These are phyloP conservation scores for Ferrisia virgata DNA, from an alignment of 2,888 invertebrate genomes.

Conservation along the genomic window DNA sequence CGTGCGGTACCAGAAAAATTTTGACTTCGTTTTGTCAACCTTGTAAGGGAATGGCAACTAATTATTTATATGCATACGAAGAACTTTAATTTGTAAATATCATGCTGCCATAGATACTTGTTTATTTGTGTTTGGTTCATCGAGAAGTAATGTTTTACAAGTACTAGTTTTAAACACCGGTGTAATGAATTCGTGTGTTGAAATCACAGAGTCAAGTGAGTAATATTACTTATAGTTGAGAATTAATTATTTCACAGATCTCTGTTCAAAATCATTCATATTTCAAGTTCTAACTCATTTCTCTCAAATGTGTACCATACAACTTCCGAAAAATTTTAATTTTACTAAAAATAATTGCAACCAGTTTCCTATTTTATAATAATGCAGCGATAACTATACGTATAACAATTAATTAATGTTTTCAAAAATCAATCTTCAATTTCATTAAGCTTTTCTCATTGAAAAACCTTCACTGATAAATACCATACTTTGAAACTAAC, in stretches of 20 bases:
- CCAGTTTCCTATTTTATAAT: too few species aligned
- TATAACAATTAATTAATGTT: too few species aligned
- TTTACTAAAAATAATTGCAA: too few species aligned
- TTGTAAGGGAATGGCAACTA: neutral
- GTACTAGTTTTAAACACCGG: neutral
- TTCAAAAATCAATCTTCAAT: too few species aligned
- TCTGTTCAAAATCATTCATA: too few species aligned
- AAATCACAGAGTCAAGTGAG: neutral
- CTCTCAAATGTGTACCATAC: too few species aligned
- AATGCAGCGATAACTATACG: too few species aligned
- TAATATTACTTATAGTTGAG: neutral
- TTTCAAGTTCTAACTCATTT: too few species aligned
- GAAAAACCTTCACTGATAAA: too few species aligned
- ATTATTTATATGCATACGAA: neutral
- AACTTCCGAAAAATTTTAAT: too few species aligned
- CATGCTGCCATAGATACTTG: constrained; percentile 4
- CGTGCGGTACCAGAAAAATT: neutral
- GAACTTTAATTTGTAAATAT: constrained; percentile 17
- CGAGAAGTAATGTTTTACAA: neutral
- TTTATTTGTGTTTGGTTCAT: neutral
- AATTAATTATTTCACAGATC: neutral
- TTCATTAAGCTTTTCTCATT: too few species aligned
- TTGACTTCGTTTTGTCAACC: constrained; percentile 16
- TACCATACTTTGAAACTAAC: neutral
- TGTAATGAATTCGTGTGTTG: neutral